phyloP scores from a whole-genome alignment of 2,888 invertebrate species.

The Iphiclides podalirius region DNA sequence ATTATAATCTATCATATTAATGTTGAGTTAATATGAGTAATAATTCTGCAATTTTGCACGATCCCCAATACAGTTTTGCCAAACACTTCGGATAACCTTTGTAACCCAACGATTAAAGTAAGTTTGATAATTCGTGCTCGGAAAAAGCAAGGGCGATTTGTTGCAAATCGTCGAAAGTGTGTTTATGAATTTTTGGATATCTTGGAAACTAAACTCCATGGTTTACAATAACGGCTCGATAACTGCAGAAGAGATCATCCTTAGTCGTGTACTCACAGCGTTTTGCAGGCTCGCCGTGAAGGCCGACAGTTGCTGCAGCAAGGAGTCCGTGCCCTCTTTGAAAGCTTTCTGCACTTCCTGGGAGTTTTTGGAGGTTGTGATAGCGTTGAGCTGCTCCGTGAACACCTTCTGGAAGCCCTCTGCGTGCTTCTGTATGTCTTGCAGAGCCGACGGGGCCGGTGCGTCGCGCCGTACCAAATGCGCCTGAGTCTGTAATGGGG shows the following conservation, averaged over 20 bases:
- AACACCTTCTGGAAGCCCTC: conserved; percentile 55
- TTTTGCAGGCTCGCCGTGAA: conserved; percentile 48
- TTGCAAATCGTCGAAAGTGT: not conserved
- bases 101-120: not conserved
- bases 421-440: conserved; percentile 59
- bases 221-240: too few relatives aligned
- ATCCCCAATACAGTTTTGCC: conserved; percentile 12
- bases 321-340: conserved; percentile 56
- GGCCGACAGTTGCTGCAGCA: conserved; percentile 50
- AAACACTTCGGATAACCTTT: conserved; percentile 8
- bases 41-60: conserved; percentile 9
- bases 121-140: not conserved
- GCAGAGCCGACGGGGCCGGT: conserved; percentile 37
- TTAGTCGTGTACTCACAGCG: conserved; percentile 56
- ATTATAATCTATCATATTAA: too few relatives aligned
- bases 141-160: not conserved
- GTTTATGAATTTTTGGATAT: not conserved
- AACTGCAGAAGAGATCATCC: too few relatives aligned
- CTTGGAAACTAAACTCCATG: too few relatives aligned
- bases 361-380: conserved; percentile 59
- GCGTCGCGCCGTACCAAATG: conserved; percentile 53
- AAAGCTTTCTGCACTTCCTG: conserved; percentile 57
- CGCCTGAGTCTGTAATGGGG: conserved; percentile 43
- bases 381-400: conserved; percentile 46
- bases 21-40: too few relatives aligned